phyloP scores from a whole-genome alignment of 1,140 invertebrate genomes.

The Mercenaria mercenaria region DNA sequence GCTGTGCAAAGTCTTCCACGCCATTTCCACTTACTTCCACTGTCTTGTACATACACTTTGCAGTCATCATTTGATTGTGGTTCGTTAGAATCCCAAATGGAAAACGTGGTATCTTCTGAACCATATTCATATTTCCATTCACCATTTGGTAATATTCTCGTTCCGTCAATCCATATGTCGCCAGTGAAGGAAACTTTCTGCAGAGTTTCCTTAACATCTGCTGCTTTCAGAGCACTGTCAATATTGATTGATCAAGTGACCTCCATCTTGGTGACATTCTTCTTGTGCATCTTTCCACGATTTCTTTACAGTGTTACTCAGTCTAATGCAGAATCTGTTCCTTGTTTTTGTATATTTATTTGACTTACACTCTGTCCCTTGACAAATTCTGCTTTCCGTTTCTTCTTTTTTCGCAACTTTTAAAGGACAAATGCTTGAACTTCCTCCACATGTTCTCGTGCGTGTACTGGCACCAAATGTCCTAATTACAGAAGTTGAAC shows the following conservation, averaged over 20 bases:
- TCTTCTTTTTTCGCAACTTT: neutral
- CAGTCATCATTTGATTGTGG: neutral
- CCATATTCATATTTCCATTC: neutral
- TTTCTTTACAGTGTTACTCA: neutral
- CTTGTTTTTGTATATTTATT: neutral
- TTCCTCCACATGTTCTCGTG: neutral
- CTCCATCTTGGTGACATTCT: neutral
- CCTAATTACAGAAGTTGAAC: neutral
- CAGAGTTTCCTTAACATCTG: neutral
- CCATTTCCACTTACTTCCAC: neutral
- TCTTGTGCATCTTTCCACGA: neutral
- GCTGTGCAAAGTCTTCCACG: neutral
- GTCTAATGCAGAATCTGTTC: neutral
- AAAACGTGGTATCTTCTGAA: neutral
- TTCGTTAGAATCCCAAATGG: neutral
- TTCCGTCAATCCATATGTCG: neutral
- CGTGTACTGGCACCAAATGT: neutral
- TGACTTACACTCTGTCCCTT: neutral
- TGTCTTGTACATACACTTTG: neutral
- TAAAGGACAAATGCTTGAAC: neutral
- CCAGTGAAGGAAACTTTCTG: neutral
- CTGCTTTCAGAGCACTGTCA: neutral
- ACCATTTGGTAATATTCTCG: neutral
- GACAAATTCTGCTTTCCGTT: neutral
- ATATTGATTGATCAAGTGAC: conserved; percentile 3